Conservation (phyloP, 2,888 invertebrate species). For the Cremastobaeus sp. region DNA sequence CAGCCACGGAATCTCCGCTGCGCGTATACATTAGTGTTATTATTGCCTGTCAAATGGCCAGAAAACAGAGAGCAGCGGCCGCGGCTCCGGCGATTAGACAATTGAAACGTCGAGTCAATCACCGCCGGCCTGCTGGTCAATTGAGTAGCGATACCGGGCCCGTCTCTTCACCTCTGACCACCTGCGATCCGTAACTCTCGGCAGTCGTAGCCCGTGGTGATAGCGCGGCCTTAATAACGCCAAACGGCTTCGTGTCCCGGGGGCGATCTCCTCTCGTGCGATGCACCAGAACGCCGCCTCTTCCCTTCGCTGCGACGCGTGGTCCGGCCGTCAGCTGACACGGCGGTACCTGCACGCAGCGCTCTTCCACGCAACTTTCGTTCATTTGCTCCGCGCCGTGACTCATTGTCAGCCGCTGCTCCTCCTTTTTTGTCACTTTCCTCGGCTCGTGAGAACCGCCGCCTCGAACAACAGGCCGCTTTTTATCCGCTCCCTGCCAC, state of each 20-base stretch:
- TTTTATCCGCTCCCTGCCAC: background rate
- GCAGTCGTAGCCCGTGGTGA: slow-evolving; percentile 25
- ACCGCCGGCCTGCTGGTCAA: too few relatives aligned
- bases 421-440: slow-evolving; percentile 34
- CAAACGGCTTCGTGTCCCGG: slow-evolving; percentile 68
- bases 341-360: background rate
- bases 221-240: slow-evolving; percentile 65
- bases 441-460: slow-evolving; percentile 3
- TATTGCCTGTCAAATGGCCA: background rate
- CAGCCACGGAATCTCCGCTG: slow-evolving; percentile 62
- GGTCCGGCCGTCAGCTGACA: slow-evolving; percentile 67
- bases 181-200: slow-evolving; percentile 49
- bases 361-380: slow-evolving; percentile 10
- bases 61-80: background rate
- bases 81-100: background rate
- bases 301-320: slow-evolving; percentile 63
- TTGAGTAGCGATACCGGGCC: too few relatives aligned
- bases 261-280: slow-evolving; percentile 58
- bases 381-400: slow-evolving; percentile 8
- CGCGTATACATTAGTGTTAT: slow-evolving; percentile 10
- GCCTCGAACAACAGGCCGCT: background rate
- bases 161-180: slow-evolving; percentile 56
- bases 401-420: slow-evolving; percentile 22
- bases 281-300: slow-evolving; percentile 63
- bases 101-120: background rate